Conservation (phyloP, 2,888 invertebrate species). For the Phortica okadai region DNA sequence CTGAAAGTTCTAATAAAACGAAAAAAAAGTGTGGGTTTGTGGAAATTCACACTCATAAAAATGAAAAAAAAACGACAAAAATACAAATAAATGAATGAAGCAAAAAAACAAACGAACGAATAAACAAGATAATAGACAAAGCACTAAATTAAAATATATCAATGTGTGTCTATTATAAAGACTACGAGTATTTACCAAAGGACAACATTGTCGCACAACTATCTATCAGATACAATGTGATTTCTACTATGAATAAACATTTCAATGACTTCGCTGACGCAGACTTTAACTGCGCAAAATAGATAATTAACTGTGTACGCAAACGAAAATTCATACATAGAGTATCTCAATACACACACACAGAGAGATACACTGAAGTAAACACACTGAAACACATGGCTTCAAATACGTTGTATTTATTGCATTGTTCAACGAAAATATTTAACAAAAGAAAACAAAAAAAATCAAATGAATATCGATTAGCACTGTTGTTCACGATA, state of each 20-base stretch:
- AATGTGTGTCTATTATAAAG: neutral
- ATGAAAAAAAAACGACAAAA: neutral
- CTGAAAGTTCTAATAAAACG: neutral
- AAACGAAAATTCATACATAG: neutral
- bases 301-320: slow-evolving; percentile 21
- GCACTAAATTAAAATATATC: slow-evolving; percentile 21
- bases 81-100: neutral
- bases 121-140: slow-evolving; percentile 13
- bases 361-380: slow-evolving; percentile 5
- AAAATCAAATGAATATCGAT: slow-evolving; percentile 8
- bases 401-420: slow-evolving; percentile 36
- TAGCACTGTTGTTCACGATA: neutral
- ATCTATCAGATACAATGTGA: neutral
- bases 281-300: slow-evolving; percentile 23
- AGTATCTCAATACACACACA: neutral
- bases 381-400: slow-evolving; percentile 32
- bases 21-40: neutral
- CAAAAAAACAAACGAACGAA: neutral
- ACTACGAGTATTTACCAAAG: neutral
- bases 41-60: slow-evolving; percentile 18
- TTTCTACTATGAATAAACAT: neutral
- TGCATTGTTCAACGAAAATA: slow-evolving; percentile 16
- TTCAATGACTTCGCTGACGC: slow-evolving; percentile 27
- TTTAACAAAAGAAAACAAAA: neutral
- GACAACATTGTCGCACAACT: neutral